Conservation (phyloP, 92 coral and sea anemone genomes). For the Desmophyllum pertusum region DNA sequence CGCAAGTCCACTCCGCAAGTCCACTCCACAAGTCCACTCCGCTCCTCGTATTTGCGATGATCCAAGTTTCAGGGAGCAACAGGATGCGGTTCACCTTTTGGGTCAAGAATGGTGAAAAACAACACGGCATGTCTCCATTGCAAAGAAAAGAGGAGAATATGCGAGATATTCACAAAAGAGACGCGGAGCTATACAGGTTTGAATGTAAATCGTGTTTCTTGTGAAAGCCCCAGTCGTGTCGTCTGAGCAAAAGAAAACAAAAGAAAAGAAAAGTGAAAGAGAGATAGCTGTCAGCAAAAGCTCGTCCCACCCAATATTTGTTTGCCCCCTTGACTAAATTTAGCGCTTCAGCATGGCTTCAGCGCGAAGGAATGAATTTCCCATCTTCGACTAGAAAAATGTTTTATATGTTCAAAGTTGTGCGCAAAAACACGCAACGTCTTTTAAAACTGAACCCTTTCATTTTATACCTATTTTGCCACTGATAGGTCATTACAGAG, state of each 20-base stretch:
- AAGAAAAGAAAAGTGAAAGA: neutral
- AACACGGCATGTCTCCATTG: neutral
- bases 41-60: neutral
- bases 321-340: neutral
- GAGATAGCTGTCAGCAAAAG: neutral
- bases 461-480: too few species aligned
- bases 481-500: too few species aligned
- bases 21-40: conserved; percentile 23
- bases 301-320: neutral
- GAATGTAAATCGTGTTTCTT: neutral
- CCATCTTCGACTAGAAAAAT: neutral
- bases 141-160: neutral
- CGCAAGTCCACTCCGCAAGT: conserved; percentile 3
- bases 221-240: neutral
- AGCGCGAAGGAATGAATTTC: conserved; percentile 15
- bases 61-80: neutral
- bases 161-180: neutral
- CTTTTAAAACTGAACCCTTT: too few species aligned
- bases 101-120: neutral
- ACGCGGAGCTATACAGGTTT: neutral
- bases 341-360: conserved; percentile 28
- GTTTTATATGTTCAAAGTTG: neutral
- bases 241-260: neutral
- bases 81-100: neutral
- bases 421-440: neutral